Conservation (phyloP, 2,797 vertebrate genomes). For the Triplophysa bombifrons region DNA sequence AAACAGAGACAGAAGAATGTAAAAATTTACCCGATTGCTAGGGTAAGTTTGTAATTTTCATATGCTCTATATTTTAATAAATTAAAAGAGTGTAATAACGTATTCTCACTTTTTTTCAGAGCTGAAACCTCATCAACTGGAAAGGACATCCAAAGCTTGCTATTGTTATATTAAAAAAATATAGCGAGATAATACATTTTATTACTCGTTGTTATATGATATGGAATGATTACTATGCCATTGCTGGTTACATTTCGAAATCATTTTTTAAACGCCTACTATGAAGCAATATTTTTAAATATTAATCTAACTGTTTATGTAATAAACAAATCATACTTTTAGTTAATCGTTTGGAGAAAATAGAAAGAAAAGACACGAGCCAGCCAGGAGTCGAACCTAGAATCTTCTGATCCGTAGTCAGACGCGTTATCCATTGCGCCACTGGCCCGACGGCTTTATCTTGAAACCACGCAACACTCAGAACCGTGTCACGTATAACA, state of each 20-base stretch:
- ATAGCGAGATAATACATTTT: too few relatives aligned
- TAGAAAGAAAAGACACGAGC: slow-evolving; percentile 58
- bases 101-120: slow-evolving; percentile 2
- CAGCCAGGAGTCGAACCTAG: slow-evolving; percentile 84
- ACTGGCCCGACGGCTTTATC: background rate
- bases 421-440: slow-evolving; percentile 63
- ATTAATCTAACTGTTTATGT: too few relatives aligned
- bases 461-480: too few relatives aligned
- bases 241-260: background rate
- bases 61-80: background rate
- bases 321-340: background rate
- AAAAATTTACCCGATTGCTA: slow-evolving; percentile 48
- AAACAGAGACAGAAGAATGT: slow-evolving; percentile 4
- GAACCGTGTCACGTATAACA: too few relatives aligned
- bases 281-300: too few relatives aligned
- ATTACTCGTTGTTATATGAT: background rate
- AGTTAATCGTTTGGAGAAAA: background rate
- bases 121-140: background rate
- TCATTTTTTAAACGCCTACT: background rate
- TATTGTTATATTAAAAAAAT: background rate
- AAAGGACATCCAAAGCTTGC: background rate
- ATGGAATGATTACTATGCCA: background rate
- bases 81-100: background rate
- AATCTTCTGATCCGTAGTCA: slow-evolving; percentile 69
- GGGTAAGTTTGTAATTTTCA: background rate